phyloP scores from a whole-genome alignment of 2,888 invertebrate species.

The Coenonympha glycerion region DNA sequence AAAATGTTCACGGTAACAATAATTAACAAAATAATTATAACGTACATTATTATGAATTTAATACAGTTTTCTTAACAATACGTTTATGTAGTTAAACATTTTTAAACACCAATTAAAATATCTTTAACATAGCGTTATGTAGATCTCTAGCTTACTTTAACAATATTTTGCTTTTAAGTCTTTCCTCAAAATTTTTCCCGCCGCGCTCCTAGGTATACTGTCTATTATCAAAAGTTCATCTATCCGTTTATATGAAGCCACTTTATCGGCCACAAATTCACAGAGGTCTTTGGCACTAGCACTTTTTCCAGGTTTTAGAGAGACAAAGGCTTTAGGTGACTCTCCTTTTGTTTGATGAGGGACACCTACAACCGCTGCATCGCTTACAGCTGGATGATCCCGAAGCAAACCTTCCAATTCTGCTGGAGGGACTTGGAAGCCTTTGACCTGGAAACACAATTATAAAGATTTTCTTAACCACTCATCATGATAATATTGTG shows the following conservation, averaged over 20 bases:
- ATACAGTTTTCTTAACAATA: no score
- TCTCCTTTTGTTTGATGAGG: conserved; percentile 83
- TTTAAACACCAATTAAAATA: no score
- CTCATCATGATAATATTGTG: conserved; percentile 6
- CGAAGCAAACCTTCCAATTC: conserved; percentile 87
- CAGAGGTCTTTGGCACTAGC: conserved; percentile 73
- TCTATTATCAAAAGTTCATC: conserved; percentile 80
- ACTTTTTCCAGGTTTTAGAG: conserved; percentile 51
- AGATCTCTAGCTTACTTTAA: conserved; percentile 20
- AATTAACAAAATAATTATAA: no score
- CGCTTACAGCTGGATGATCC: conserved; percentile 82
- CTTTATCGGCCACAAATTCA: conserved; percentile 79
- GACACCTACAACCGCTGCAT: conserved; percentile 90
- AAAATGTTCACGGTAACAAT: no score
- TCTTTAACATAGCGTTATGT: no score
- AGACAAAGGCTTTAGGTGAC: conserved; percentile 85
- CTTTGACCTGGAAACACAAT: conserved; percentile 80
- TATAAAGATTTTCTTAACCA: no score
- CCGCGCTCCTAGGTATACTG: conserved; percentile 82
- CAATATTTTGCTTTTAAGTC: conserved; percentile 69
- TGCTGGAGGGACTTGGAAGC: conserved; percentile 89
- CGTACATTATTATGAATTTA: no score
- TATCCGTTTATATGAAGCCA: conserved; percentile 85
- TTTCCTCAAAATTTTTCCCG: conserved; percentile 85
- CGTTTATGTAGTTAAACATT: no score